Evolutionary conservation across 2,888 invertebrate species (phyloP).

Genomic region (Erannis defoliaria): DNA sequence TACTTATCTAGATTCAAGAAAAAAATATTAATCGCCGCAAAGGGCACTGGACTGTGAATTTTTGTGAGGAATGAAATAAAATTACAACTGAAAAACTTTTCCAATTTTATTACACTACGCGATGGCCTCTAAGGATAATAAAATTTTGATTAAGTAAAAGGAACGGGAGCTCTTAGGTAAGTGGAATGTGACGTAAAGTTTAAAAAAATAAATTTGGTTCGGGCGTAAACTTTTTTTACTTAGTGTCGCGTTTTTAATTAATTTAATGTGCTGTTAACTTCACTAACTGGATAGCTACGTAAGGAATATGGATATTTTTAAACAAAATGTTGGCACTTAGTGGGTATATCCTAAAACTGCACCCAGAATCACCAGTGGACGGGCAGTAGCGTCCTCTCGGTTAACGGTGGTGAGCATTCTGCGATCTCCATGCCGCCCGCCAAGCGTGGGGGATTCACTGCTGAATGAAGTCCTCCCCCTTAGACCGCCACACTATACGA

Average conservation of each 20-base stretch:
- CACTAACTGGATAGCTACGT: no score
- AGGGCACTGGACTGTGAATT: conserved; percentile 32
- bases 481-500: no score
- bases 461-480: no score
- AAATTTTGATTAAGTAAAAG: conserved; percentile 39
- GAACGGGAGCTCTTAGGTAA: conserved; percentile 32
- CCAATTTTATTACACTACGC: conserved; percentile 38
- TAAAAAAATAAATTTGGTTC: conserved; percentile 18
- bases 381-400: no score
- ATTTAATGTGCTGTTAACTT: background rate
- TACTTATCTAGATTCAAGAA: conserved; percentile 23
- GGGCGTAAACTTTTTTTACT: conserved; percentile 4
- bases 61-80: conserved; percentile 31
- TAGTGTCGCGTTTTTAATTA: background rate
- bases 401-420: no score
- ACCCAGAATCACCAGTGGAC: no score
- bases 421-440: no score
- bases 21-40: conserved; percentile 30
- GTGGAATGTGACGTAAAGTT: conserved; percentile 27
- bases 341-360: no score
- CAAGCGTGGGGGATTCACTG: no score
- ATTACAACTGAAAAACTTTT: conserved; percentile 39
- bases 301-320: no score
- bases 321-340: no score
- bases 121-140: conserved; percentile 36